Base-by-base conservation (phyloP, 2,113 vertebrate species). In the Passer montanus region DNA sequence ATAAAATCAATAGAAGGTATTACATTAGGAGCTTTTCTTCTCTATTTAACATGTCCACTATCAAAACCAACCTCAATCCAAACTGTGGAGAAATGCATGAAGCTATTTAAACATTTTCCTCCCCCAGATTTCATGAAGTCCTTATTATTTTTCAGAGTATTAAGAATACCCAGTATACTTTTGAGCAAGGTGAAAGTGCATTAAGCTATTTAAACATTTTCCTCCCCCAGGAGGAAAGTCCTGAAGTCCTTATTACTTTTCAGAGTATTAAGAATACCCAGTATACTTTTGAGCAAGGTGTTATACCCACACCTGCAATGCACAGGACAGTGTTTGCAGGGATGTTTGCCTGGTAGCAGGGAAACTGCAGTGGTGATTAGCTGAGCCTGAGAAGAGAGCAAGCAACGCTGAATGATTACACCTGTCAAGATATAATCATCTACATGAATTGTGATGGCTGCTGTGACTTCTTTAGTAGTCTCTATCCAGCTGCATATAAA, bases 401-500 rank as follows among this genome's bases (percentile, higher is more conserved):
- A 17, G 13, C 22, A 72, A 46, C 1, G 4, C 3, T 70, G 81
- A 95, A 79, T 91, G 68, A 91, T 96, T 87, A 41, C 18, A 67
- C 62, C 78, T 85, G 87, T 90, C 90, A 89, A 87, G 89, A 47
- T 68, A 19, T 50, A 84, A 84, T 95, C 28, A 82, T 55, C n/a
- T 73, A 27, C 20, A 46, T 30, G 28, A 83, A 62, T 56, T 67
- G 43, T 68, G 56, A 87, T 20, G 15, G 60, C 58, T 88, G 74
- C 55, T 55, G 47, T 63, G 41, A 69, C 64, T 89, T 70, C 60
- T 87, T 67, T 43, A 86, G 68, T 50, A 79, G 35, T 24, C 35
- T 49, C 44, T 78, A 41, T 77, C 41, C 50, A 89, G 73, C 33
- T 89, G 63, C 46, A 22, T 26, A 41, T 79, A 83, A 91, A 90